phyloP scores from a whole-genome alignment of 2,113 vertebrate genomes.

The Rhinolophus sinicus region DNA sequence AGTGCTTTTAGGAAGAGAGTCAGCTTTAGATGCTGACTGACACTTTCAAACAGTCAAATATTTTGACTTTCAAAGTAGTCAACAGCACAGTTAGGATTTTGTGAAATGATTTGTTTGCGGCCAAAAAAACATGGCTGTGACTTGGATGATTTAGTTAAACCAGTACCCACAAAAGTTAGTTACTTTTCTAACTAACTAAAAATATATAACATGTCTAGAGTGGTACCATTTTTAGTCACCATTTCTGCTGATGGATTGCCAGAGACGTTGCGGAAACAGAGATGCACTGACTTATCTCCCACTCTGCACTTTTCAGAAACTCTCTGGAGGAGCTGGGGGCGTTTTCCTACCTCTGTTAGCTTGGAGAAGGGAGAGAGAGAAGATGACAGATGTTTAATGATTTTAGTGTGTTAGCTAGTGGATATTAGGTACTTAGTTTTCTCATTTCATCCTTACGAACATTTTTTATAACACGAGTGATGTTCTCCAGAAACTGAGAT shows the following conservation, averaged over 20 bases:
- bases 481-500: background rate
- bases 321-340: background rate
- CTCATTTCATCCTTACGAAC: conserved; percentile 27
- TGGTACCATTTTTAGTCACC: background rate
- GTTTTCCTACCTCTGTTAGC: background rate
- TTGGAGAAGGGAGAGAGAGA: conserved; percentile 2
- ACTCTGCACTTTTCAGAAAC: background rate
- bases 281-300: background rate
- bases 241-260: background rate
- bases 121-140: background rate
- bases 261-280: background rate
- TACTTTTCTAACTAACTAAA: conserved; percentile 4
- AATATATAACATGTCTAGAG: background rate
- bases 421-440: background rate
- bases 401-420: background rate
- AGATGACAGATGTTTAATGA: background rate
- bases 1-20: conserved; percentile 25
- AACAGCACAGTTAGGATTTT: conserved; percentile 14
- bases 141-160: conserved; percentile 31
- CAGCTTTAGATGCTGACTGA: background rate
- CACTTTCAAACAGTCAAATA: background rate
- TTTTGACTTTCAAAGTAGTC: conserved; percentile 4
- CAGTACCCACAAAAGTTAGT: background rate
- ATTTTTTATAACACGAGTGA: background rate
- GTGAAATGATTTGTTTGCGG: conserved; percentile 28